These are phyloP conservation scores for Girardinus metallicus DNA, from an alignment of 2,797 vertebrate genomes.

Conservation along the genomic window DNA sequence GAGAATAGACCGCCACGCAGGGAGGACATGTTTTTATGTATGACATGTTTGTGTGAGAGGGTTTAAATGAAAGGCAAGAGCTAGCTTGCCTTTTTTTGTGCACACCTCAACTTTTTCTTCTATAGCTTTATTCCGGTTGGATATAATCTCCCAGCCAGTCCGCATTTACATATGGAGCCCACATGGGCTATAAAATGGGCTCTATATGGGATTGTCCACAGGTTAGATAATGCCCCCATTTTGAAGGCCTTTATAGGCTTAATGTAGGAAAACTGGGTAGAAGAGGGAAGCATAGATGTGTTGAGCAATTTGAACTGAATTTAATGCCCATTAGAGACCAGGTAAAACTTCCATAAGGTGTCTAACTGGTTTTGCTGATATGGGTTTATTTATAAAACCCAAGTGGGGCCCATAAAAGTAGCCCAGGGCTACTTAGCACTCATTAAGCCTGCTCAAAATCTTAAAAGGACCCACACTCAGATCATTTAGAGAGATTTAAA, in stretches of 20 bases:
- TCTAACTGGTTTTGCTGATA: neutral
- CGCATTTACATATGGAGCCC: neutral
- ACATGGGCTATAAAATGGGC: neutral
- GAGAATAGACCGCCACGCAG: constrained; percentile 44
- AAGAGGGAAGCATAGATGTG: neutral
- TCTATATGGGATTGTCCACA: neutral
- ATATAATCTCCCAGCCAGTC: neutral
- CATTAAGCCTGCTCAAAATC: neutral
- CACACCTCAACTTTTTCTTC: neutral
- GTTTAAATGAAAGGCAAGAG: neutral
- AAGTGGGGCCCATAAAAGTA: neutral
- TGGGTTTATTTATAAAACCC: neutral
- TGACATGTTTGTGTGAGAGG: constrained; percentile 5
- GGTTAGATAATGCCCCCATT: constrained; percentile 2
- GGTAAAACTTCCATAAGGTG: neutral
- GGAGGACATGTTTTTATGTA: constrained; percentile 18
- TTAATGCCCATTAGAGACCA: neutral
- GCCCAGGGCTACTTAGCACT: neutral
- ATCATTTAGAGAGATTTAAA: neutral
- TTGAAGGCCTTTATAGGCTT: neutral
- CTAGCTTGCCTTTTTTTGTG: neutral
- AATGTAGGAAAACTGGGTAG: neutral
- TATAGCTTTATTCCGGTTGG: neutral
- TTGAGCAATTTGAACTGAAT: neutral
- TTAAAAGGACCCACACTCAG: neutral